Percentiles rank a stretch among this genome's conserved stretches.
Evolutionary conservation across 2,113 vertebrate species (phyloP).

Genomic region (Oryzias woworae): DNA sequence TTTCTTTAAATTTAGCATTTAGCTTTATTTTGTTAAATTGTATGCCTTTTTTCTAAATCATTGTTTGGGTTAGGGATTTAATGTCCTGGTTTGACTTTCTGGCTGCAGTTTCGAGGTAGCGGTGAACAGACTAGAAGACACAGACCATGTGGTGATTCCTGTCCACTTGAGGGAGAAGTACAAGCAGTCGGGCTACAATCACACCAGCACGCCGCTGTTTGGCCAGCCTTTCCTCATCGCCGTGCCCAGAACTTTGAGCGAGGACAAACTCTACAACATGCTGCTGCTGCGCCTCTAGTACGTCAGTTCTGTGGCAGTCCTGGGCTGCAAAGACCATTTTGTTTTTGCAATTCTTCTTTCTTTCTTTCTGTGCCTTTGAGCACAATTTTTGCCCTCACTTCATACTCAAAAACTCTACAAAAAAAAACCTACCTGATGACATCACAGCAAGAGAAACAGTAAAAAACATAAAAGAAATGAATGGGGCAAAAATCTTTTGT

Average conservation of each 20-base stretch:
- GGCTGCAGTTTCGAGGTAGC: constrained; percentile 81
- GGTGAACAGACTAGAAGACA: constrained; percentile 91
- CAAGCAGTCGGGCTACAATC: constrained; percentile 94
- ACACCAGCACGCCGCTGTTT: constrained; percentile 92
- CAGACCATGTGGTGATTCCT: constrained; percentile 93
- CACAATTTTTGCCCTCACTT: no score
- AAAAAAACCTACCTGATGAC: no score
- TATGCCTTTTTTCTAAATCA: background rate
- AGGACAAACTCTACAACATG: constrained; percentile 97
- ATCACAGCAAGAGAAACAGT: no score
- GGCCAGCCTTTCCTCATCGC: constrained; percentile 96
- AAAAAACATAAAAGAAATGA: no score
- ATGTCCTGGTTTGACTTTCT: background rate
- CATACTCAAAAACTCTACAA: no score
- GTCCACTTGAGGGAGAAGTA: constrained; percentile 95
- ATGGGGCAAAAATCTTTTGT: no score
- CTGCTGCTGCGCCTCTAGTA: constrained; percentile 94
- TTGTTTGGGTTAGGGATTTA: background rate
- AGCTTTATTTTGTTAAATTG: background rate
- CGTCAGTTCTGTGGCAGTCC: constrained; percentile 7
- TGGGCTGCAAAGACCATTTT: no score
- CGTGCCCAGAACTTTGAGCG: constrained; percentile 90
- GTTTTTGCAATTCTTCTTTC: no score
- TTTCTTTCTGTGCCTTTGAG: no score
- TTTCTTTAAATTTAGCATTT: background rate